Percentiles rank a stretch among this genome's conserved stretches.
Conservation (phyloP, 2,113 vertebrate genomes). For the Sula dactylatra region DNA sequence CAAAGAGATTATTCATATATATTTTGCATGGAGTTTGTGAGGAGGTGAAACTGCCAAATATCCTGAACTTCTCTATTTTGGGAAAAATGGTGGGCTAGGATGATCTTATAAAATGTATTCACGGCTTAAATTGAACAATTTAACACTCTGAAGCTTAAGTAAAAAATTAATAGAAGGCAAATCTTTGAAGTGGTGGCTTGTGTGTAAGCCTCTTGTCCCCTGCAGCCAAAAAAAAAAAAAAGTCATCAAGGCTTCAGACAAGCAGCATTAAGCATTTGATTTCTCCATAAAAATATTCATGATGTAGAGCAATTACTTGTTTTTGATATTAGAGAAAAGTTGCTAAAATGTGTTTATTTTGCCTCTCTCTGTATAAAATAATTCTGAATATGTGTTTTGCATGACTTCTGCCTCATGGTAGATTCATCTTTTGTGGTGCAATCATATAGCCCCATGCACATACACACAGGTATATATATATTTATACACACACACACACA, state of each 20-base stretch:
- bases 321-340: slow-evolving; percentile 50
- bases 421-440: not conserved
- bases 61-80: slow-evolving; percentile 63
- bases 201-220: slow-evolving; percentile 59
- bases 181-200: slow-evolving; percentile 68
- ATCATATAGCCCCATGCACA: not conserved
- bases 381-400: not conserved
- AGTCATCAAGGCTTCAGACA: slow-evolving; percentile 60
- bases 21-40: slow-evolving; percentile 43
- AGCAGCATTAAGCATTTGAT: slow-evolving; percentile 48
- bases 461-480: not conserved
- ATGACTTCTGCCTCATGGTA: not conserved
- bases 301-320: slow-evolving; percentile 38
- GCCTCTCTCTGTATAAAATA: not conserved
- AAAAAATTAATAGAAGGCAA: slow-evolving; percentile 60
- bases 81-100: slow-evolving; percentile 43
- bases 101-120: slow-evolving; percentile 55
- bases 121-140: slow-evolving; percentile 62
- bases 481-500: not conserved
- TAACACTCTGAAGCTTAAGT: slow-evolving; percentile 58
- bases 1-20: slow-evolving; percentile 56
- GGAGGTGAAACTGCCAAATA: slow-evolving; percentile 54
- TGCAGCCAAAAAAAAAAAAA: slow-evolving; percentile 52
- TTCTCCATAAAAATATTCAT: slow-evolving; percentile 53
- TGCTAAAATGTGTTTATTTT: slow-evolving; percentile 48